Base-by-base conservation (phyloP, 2,797 vertebrate genomes). In the Sylvia borin region DNA sequence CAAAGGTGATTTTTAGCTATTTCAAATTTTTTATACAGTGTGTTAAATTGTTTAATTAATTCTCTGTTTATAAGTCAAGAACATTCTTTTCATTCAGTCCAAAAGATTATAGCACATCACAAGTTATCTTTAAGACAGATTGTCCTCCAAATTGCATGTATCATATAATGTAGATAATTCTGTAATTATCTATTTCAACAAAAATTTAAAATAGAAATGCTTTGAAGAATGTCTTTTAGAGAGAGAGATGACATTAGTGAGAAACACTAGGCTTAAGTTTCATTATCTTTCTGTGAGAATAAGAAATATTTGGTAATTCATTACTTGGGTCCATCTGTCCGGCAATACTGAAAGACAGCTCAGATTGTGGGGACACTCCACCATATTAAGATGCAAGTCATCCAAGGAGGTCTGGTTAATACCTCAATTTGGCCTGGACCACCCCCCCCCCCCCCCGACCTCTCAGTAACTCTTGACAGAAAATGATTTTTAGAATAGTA, bases 371-470 rank as follows among this genome's bases (percentile, higher is more conserved):
- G 17, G 13, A 67, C 7, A 10, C 16, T 60, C 62, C 15, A 25
- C 5, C 29, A 7, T 36, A 3, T 58, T 70, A 43, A 67, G 47
- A 34, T n/a, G 21, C 9, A 72, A 72, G 38, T 38, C 5, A 55
- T 67, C 2, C 11, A 68, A 79, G 19, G 9, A 73, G 2, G 9
- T 51, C 78, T 1, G 17, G 9, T 11, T 75, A 68, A 36, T 40
- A 73, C 6, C 22, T 85, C 16, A 82, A 61, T 18, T 57, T 81
- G 10, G 9, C 43, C 51, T 54, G 36, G 11, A 81, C 29, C 0
- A 1, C 8, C 36, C 0, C 1, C 8, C 8, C 36, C 0, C 1
- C 8, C 5, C 13, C 22, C 24, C 25, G 47, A 54, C 36, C 53
- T 91, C 7, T 31, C 11, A 58, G 20, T 5, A 88, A 51, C 16